A percentile compares a stretch with the other conserved stretches of the same genome.
These are phyloP conservation scores for Centrocercus urophasianus DNA, from an alignment of 2,113 vertebrate genomes.

Conservation along the genomic window DNA sequence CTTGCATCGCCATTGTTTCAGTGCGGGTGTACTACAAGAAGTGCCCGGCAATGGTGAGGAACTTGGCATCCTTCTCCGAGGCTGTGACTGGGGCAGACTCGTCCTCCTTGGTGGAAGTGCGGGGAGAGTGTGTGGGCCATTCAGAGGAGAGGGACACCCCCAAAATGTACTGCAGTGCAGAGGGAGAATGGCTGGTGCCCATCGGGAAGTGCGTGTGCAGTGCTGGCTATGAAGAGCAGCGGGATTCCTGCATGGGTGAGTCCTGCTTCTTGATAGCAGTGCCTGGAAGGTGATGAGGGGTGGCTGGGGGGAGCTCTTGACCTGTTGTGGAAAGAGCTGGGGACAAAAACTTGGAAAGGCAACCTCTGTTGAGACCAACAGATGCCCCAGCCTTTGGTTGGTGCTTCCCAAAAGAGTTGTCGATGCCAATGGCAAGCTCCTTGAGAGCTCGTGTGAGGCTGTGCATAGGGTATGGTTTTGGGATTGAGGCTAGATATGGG, in stretches of 20 bases:
- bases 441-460: background rate
- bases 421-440: background rate
- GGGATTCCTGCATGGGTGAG: slow-evolving; percentile 93
- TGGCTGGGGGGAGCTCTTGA: background rate
- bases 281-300: background rate
- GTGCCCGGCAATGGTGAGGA: slow-evolving; percentile 89
- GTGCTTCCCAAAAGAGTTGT: background rate
- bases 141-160: slow-evolving; percentile 95
- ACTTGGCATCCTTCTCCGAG: slow-evolving; percentile 92
- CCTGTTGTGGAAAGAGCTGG: background rate
- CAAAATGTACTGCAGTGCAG: slow-evolving; percentile 98
- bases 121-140: slow-evolving; percentile 92
- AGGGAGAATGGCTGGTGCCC: slow-evolving; percentile 98
- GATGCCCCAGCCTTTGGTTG: background rate
- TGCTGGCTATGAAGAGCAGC: slow-evolving; percentile 90
- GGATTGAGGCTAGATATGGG: background rate
- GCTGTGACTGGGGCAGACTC: slow-evolving; percentile 95
- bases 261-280: background rate
- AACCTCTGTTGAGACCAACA: background rate
- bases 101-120: slow-evolving; percentile 93
- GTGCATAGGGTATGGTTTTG: background rate
- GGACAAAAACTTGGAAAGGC: background rate
- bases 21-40: slow-evolving; percentile 96
- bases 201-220: slow-evolving; percentile 96
- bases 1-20: slow-evolving; percentile 94